These are phyloP conservation scores for Procavia capensis DNA, from an alignment of 2,113 vertebrate genomes.

Conservation along the genomic window DNA sequence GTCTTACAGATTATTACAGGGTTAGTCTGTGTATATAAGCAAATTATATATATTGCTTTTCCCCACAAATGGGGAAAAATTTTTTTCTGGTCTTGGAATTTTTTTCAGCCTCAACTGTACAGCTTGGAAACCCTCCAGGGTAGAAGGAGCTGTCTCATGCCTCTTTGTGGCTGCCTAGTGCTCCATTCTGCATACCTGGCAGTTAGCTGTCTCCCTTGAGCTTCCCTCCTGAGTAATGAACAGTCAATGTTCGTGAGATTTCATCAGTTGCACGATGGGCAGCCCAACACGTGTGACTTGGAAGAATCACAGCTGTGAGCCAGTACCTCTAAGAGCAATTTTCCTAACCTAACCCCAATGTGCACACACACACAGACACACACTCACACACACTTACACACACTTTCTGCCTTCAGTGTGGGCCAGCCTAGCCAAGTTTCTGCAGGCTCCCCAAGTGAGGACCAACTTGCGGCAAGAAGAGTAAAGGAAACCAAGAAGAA, in stretches of 20 bases:
- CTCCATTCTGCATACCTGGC: neutral
- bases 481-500: neutral
- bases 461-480: neutral
- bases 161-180: neutral
- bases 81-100: neutral
- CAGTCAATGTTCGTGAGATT: neutral
- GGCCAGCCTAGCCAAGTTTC: neutral
- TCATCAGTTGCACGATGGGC: neutral
- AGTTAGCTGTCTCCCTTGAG: neutral
- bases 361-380: too few relatives aligned
- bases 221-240: neutral
- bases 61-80: neutral
- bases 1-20: neutral
- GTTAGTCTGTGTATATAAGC: neutral
- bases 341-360: neutral
- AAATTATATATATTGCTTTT: neutral
- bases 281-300: neutral
- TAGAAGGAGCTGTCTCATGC: neutral
- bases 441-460: neutral
- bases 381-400: too few relatives aligned
- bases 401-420: neutral
- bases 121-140: neutral
- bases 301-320: constrained; percentile 12
- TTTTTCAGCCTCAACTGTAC: neutral
- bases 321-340: neutral